Evolutionary conservation across 2,888 invertebrate species (phyloP).

Genomic region (Lottia scabra): DNA sequence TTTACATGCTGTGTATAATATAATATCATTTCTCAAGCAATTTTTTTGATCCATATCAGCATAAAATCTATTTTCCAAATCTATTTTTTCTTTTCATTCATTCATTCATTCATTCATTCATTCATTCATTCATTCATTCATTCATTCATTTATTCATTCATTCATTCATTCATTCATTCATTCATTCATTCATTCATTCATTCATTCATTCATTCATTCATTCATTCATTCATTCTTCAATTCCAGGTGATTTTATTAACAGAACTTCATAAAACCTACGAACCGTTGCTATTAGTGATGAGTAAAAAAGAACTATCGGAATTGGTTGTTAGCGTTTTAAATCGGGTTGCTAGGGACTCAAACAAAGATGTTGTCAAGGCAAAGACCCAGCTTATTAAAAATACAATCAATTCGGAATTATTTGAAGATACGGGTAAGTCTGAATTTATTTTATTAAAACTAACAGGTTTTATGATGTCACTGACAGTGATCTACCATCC

Average conservation of each 20-base stretch:
- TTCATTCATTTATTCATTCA: too few species aligned
- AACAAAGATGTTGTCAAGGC: conserved; percentile 79
- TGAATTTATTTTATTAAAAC: too few species aligned
- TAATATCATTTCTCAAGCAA: too few species aligned
- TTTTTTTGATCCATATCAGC: too few species aligned
- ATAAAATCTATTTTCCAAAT: too few species aligned
- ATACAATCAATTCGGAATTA: conserved; percentile 80
- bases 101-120: too few species aligned
- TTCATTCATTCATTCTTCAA: background rate
- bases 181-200: background rate
- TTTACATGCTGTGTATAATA: too few species aligned
- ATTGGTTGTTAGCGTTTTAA: conserved; percentile 83
- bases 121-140: too few species aligned
- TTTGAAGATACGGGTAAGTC: conserved; percentile 79
- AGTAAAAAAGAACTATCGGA: conserved; percentile 81
- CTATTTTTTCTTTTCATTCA: background rate
- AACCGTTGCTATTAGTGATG: conserved; percentile 77
- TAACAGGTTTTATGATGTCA: too few species aligned
- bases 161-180: too few species aligned
- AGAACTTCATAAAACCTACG: conserved; percentile 86
- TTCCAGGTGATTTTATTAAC: conserved; percentile 82
- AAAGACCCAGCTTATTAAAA: conserved; percentile 84
- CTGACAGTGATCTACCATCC: too few species aligned
- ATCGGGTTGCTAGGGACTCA: conserved; percentile 79
- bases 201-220: background rate